Evolutionary conservation across 2,113 vertebrate species (phyloP).

Genomic region (Rattus rattus): DNA sequence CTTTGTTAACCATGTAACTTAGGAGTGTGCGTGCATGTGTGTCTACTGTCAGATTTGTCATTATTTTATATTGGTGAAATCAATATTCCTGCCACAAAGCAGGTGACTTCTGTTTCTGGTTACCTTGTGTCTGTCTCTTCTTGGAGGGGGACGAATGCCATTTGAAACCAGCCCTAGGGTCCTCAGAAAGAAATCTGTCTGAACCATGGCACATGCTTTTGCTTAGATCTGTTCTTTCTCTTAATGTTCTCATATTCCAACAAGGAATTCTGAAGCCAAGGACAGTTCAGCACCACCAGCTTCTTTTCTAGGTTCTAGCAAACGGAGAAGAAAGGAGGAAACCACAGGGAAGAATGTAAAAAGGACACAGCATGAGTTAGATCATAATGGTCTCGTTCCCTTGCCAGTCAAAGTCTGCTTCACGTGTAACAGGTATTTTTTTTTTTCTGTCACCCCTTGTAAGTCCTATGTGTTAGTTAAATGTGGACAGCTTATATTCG

Average conservation of each 20-base stretch:
- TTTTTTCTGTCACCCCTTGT: not conserved
- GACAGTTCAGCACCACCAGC: constrained; percentile 66
- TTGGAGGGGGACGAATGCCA: too few species aligned
- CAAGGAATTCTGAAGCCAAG: constrained; percentile 50
- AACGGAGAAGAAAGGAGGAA: constrained; percentile 97
- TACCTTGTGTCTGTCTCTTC: not conserved
- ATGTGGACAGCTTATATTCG: not conserved
- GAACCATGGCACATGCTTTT: not conserved
- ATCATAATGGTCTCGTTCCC: constrained; percentile 96
- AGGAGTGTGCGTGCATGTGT: not conserved
- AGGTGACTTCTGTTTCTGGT: constrained; percentile 4
- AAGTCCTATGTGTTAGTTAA: constrained; percentile 25
- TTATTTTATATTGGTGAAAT: constrained; percentile 42
- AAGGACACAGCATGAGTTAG: constrained; percentile 96
- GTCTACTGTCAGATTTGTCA: not conserved
- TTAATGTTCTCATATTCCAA: constrained; percentile 48
- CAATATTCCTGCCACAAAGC: constrained; percentile 15
- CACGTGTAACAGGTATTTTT: constrained; percentile 94
- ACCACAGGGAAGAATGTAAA: constrained; percentile 95
- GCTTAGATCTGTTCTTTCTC: constrained; percentile 41
- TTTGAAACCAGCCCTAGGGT: not conserved
- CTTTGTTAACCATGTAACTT: constrained; percentile 20
- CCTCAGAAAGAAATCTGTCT: constrained; percentile 34
- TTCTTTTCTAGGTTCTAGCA: constrained; percentile 94
- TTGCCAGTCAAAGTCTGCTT: constrained; percentile 98